Evolutionary conservation across 2,888 invertebrate species (phyloP).

Genomic region (Xestia rhomboidea): DNA sequence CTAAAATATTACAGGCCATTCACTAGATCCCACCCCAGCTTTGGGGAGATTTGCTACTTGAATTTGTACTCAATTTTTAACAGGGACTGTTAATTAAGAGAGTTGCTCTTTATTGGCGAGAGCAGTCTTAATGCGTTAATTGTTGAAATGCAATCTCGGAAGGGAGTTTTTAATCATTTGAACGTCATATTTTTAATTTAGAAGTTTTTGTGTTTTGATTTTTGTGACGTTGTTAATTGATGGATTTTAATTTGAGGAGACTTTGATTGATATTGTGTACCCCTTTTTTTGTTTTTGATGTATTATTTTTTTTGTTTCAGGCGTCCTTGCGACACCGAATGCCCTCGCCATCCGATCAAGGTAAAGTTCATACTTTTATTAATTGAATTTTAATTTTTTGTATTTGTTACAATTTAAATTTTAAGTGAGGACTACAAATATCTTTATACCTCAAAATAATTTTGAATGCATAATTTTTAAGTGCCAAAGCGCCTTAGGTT

Average conservation of each 20-base stretch:
- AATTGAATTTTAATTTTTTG: conserved; percentile 8
- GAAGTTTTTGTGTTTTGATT: conserved; percentile 70
- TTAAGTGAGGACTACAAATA: not conserved
- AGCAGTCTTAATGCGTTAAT: conserved; percentile 90
- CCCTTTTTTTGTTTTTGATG: conserved; percentile 49
- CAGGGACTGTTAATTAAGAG: conserved; percentile 89
- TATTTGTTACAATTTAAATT: not conserved
- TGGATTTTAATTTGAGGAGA: conserved; percentile 77
- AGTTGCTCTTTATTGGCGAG: conserved; percentile 89
- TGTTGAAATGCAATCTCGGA: conserved; percentile 90
- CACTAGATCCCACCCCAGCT: conserved; percentile 84
- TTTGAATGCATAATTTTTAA: not conserved
- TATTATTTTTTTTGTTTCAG: conserved; percentile 82
- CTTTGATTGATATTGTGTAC: conserved; percentile 62
- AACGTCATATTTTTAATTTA: conserved; percentile 87
- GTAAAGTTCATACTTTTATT: conserved; percentile 70
- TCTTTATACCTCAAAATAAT: not conserved
- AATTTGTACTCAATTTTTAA: conserved; percentile 91
- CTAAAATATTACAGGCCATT: conserved; percentile 90
- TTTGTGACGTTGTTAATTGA: conserved; percentile 76
- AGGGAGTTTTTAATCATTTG: conserved; percentile 87
- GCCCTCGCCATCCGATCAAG: conserved; percentile 87
- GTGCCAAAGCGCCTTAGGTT: not conserved
- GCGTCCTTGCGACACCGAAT: conserved; percentile 84
- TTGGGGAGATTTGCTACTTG: conserved; percentile 86